These are phyloP conservation scores for Serinus canaria DNA, from an alignment of 2,113 vertebrate genomes.

Conservation along the genomic window DNA sequence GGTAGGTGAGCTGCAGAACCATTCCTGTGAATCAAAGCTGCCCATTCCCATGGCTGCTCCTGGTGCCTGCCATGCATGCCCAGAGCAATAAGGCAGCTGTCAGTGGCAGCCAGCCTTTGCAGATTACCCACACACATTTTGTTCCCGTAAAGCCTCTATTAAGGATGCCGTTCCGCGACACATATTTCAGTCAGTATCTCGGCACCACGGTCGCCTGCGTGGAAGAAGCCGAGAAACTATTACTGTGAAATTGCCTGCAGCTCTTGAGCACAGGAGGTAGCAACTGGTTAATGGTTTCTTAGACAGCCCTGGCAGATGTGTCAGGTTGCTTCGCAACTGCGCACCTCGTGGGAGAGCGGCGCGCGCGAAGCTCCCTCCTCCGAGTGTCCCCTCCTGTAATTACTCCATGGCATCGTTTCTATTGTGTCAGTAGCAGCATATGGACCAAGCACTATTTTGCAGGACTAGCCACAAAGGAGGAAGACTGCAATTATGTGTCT, in stretches of 20 bases:
- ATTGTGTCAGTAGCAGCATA: conserved; percentile 20
- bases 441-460: not conserved
- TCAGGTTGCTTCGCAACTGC: conserved; percentile 32
- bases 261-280: conserved; percentile 42
- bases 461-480: not conserved
- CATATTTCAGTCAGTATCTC: conserved; percentile 12
- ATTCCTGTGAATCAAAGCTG: not conserved
- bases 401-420: conserved; percentile 28
- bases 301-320: conserved; percentile 41
- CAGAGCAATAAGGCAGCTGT: conserved; percentile 1
- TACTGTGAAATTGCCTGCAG: conserved; percentile 48
- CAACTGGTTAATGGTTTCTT: conserved; percentile 46
- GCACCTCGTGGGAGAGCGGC: not conserved
- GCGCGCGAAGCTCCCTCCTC: not conserved
- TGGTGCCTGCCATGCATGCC: not conserved
- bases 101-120: not conserved
- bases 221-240: conserved; percentile 31
- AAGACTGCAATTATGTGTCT: not conserved
- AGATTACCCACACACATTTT: not conserved
- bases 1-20: not conserved
- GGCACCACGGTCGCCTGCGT: not conserved
- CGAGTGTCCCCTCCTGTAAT: conserved; percentile 38
- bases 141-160: not conserved
- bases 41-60: not conserved
- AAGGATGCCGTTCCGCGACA: not conserved